These are phyloP conservation scores for Diadegma fenestrale DNA, from an alignment of 2,888 invertebrate genomes.

Conservation along the genomic window DNA sequence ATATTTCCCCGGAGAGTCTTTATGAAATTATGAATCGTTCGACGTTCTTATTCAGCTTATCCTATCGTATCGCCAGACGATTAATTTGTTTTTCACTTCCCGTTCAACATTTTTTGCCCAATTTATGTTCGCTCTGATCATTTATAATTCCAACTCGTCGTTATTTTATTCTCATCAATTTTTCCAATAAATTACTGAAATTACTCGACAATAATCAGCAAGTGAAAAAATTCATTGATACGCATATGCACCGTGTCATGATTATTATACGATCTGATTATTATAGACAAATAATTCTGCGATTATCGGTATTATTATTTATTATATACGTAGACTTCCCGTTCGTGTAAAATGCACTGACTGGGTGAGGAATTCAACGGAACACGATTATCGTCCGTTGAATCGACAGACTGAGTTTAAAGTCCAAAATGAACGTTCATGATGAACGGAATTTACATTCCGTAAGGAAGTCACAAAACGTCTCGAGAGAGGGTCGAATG, in stretches of 20 bases:
- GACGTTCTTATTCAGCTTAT: constrained; percentile 6
- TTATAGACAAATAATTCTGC: background rate
- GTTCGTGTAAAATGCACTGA: background rate
- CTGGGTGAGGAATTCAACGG: background rate
- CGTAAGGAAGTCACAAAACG: background rate
- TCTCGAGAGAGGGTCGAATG: background rate
- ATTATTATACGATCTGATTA: background rate
- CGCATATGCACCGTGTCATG: background rate
- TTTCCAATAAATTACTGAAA: background rate
- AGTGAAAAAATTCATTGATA: background rate
- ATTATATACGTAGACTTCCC: background rate
- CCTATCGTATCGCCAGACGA: background rate
- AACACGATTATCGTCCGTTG: constrained; percentile 2
- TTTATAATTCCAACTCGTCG: background rate
- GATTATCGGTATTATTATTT: background rate
- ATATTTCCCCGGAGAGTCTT: constrained; percentile 25
- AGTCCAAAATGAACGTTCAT: background rate
- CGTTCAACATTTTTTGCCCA: background rate
- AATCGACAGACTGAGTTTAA: background rate
- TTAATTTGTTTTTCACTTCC: background rate
- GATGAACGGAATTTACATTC: constrained; percentile 2
- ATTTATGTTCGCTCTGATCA: background rate
- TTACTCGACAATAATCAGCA: background rate
- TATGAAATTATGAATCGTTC: constrained; percentile 55
- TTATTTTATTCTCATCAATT: background rate